Evolutionary conservation across 2,888 invertebrate species (phyloP), one percentile per base, ranked within the genome.

Genomic region (Drosophila subquinaria): DNA sequence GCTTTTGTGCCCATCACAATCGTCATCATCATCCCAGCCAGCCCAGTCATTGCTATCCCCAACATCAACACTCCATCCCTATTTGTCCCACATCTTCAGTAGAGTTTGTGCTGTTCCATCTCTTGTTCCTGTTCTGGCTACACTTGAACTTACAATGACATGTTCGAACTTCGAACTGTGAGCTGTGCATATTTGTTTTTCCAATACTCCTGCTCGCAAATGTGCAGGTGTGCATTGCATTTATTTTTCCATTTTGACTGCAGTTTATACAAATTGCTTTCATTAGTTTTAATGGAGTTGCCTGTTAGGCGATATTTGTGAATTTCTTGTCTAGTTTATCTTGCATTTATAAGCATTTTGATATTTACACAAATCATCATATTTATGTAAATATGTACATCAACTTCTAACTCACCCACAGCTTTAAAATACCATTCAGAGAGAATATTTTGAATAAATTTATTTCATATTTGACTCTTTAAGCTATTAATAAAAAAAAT

Each of bases 1-100:
- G 90, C 90, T 90, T 91, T 91, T 91, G 91, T 91, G 86, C 90
- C 83, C 85, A 82, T 80, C 78, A 70, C 76, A 82, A 81, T 86
- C 82, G 69, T 78, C 30, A 30, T 30, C 8, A 27, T 6, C 79
- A 69, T 73, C 51, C 47, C 66, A 45, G 23, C 23, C 5, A 47
- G 23, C 20, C 42, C 60, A 42, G 50, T 35, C 43, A 56, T 43
- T 38, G 52, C 33, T 48, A 30, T 51, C 38, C 52, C 71, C 43
- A 55, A 38, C 52, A 50, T 63, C 43, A 59, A 40, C 59, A 43
- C 69, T 23, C 60, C 52, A 51, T 60, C 50, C 55, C 56, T 23
- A 43, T 51, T 6, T 27, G 1, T 33, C 59, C 13, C 20, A 10
- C 13, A 35, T 8, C 47, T 48, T n/a, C 68, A 70, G 60, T 53